Base-by-base conservation (phyloP, 1,140 invertebrate species). In the Drosophila eugracilis region DNA sequence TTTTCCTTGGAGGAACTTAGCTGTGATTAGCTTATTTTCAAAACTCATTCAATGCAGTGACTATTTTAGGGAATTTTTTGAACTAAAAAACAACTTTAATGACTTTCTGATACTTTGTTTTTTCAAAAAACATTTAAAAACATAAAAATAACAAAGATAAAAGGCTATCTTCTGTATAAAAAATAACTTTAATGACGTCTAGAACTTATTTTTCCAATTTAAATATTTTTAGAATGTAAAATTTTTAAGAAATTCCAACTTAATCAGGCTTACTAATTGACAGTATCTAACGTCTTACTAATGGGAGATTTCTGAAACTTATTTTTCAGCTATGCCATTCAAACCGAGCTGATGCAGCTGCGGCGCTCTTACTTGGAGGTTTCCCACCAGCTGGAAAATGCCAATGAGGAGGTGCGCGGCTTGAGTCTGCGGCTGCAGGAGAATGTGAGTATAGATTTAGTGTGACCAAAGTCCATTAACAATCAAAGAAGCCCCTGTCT, bases 361-460 rank as follows among this genome's bases (percentile, higher is more conserved):
- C 93, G 95, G 15, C 95, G 96, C 66, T 94, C 95, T 4, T 95
- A 96, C 91, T 90, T 96, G 28, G 96, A 97, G 83, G 95, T 96
- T 0, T 95, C 95, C 50, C 96, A 97, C 90, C 95, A 97, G 66
- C 92, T 97, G 6, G 96, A 97, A 55, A 94, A 96, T 54, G 96
- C 96, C 4, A 95, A 97, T 62, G 96, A 97, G 79, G 96, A 97
- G 89, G 94, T 97, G 28, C 93, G 95, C 30, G 95, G 95, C 14
- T 91, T 96, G 30, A 94, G 95, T 36, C 90, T 95, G 34, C 92
- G 95, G 24, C 92, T 96, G 58, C 94, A 95, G 79, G 94, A 96
- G 91, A 95, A 95, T 74, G 93, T 95, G 85, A 94, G 93, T 91
- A 44, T 34, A 5, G 6, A 1, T 12, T 39, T n/a, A n/a, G 30